Percentiles rank a stretch among this genome's conserved stretches.
These are phyloP conservation scores for Nothobranchius furzeri DNA, from an alignment of 2,113 vertebrate species.

Conservation along the genomic window DNA sequence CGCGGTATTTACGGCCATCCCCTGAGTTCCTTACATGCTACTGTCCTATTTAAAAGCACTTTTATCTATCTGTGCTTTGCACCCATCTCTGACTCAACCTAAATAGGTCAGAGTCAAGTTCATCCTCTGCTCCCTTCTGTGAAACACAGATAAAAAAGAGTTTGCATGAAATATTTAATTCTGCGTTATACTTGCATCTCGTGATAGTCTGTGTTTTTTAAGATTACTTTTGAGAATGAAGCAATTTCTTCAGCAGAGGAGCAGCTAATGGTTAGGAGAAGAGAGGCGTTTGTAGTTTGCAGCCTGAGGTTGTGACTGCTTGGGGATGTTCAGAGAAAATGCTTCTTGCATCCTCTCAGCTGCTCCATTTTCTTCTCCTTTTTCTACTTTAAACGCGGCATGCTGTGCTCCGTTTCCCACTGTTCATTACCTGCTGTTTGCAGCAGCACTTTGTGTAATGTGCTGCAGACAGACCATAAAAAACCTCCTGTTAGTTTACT, in stretches of 20 bases:
- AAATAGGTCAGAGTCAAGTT: conserved; percentile 20
- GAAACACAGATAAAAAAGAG: conserved; percentile 11
- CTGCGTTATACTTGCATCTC: conserved; percentile 39
- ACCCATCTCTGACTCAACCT: conserved; percentile 18
- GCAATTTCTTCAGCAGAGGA: conserved; percentile 22
- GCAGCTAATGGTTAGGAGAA: conserved; percentile 8
- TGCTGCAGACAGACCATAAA: conserved; percentile 57
- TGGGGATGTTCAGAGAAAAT: conserved; percentile 44
- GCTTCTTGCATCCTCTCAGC: conserved; percentile 48
- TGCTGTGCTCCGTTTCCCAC: conserved; percentile 37
- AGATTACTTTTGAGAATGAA: conserved; percentile 7
- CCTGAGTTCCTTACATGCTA: not conserved
- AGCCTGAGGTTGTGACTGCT: conserved; percentile 33
- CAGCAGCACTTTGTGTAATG: conserved; percentile 61
- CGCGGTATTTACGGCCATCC: conserved; percentile 12
- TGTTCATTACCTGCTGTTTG: conserved; percentile 62
- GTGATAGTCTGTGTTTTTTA: conserved; percentile 39
- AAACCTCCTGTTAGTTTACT: conserved; percentile 40
- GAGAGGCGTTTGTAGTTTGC: conserved; percentile 5
- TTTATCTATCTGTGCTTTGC: not conserved
- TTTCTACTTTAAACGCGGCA: conserved; percentile 34
- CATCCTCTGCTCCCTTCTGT: conserved; percentile 17
- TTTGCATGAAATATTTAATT: conserved; percentile 69
- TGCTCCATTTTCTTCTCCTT: conserved; percentile 52
- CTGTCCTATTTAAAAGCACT: not conserved